Evolutionary conservation across 2,797 vertebrate species (phyloP).

Genomic region (Tamandua tetradactyla): DNA sequence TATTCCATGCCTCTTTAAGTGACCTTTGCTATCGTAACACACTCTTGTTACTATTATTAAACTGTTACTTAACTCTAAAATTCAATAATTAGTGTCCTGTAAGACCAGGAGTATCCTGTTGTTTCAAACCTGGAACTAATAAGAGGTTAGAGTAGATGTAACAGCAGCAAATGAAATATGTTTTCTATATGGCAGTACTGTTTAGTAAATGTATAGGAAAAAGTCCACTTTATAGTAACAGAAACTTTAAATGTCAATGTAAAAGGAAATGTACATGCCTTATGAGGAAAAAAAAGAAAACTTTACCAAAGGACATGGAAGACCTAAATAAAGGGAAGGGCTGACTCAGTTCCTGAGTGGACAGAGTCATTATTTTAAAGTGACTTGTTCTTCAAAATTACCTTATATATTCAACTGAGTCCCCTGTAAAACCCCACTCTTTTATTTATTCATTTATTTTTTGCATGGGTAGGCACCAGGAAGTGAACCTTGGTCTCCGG

Average conservation of each 20-base stretch:
- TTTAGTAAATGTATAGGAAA: conserved; percentile 9
- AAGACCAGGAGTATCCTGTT: neutral
- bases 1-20: neutral
- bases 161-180: neutral
- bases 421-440: neutral
- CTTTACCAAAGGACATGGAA: neutral
- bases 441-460: too few species aligned
- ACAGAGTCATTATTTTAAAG: neutral
- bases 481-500: too few species aligned
- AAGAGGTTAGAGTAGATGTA: neutral
- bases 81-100: conserved; percentile 13
- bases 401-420: neutral
- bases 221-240: neutral
- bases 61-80: conserved; percentile 49
- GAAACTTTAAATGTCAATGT: neutral
- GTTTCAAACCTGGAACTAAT: neutral
- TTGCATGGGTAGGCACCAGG: too few species aligned
- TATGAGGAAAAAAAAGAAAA: conserved; percentile 37
- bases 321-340: conserved; percentile 30
- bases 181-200: neutral
- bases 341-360: neutral
- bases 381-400: neutral
- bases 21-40: conserved; percentile 28
- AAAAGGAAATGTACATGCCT: conserved; percentile 10
- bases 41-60: conserved; percentile 19